Percentiles rank a stretch among this genome's conserved stretches.
Conservation (phyloP, 2,888 invertebrate genomes). For the Quadroppia sp. region DNA sequence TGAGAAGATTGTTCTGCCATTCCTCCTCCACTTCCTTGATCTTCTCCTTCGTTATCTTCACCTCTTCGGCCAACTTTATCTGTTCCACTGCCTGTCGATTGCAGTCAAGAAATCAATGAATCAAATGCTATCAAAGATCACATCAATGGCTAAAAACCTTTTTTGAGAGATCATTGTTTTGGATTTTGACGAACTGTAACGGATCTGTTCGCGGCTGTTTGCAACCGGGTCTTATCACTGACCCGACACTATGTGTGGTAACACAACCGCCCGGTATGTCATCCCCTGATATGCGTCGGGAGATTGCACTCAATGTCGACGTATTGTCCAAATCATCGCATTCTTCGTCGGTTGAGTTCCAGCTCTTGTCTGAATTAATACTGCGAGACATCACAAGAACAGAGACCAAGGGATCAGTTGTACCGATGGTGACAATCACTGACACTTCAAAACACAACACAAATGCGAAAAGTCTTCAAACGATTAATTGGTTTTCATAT, state of each 20-base stretch:
- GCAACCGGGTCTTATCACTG: slow-evolving; percentile 44
- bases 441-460: no score
- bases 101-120: neutral
- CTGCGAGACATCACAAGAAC: slow-evolving; percentile 20
- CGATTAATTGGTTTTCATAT: no score
- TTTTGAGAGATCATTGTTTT: slow-evolving; percentile 47
- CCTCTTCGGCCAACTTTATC: slow-evolving; percentile 48
- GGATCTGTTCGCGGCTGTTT: slow-evolving; percentile 46
- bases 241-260: slow-evolving; percentile 43
- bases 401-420: neutral
- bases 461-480: no score
- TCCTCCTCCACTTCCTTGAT: slow-evolving; percentile 49
- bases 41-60: slow-evolving; percentile 48
- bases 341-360: slow-evolving; percentile 36
- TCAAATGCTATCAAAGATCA: neutral
- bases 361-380: slow-evolving; percentile 28
- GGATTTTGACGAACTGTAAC: slow-evolving; percentile 48
- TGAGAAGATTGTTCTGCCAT: slow-evolving; percentile 72
- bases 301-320: neutral
- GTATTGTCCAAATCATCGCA: slow-evolving; percentile 38
- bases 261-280: slow-evolving; percentile 42
- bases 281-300: neutral
- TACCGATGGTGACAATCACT: no score
- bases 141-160: slow-evolving; percentile 44
- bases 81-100: slow-evolving; percentile 47